Percentiles rank a stretch among this genome's conserved stretches.
Conservation (phyloP, 2,113 vertebrate species). For the Onychostruthus taczanowskii region DNA sequence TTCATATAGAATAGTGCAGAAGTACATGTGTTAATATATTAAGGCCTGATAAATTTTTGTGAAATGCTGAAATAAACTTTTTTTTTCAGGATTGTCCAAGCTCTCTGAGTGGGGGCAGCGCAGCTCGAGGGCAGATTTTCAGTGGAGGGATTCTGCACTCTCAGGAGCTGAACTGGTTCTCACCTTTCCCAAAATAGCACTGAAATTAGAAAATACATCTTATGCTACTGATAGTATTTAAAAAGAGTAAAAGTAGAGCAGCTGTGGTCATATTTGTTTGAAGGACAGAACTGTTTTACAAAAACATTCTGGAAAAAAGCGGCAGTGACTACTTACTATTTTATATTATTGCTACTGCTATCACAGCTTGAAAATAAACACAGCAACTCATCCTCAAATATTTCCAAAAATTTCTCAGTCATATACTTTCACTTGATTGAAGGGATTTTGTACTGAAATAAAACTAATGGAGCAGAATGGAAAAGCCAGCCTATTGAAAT, state of each 20-base stretch:
- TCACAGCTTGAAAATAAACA: background rate
- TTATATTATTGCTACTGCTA: background rate
- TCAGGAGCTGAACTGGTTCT: background rate
- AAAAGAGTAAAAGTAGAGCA: background rate
- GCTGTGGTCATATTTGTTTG: background rate
- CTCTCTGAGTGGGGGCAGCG: background rate
- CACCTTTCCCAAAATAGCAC: background rate
- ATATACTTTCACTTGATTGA: background rate
- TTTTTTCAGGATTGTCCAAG: background rate
- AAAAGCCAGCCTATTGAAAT: background rate
- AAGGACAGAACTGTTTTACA: background rate
- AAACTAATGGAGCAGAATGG: slow-evolving; percentile 17
- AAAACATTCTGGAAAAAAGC: background rate
- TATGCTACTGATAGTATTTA: background rate
- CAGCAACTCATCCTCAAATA: background rate
- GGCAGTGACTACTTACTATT: background rate
- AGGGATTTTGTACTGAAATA: background rate
- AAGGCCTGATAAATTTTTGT: background rate
- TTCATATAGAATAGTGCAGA: background rate
- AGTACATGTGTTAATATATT: background rate
- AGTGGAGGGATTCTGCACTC: background rate
- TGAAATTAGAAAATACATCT: background rate
- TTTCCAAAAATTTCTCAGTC: background rate
- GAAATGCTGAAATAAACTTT: background rate
- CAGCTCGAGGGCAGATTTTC: background rate